Evolutionary conservation across 2,888 invertebrate genomes (phyloP), one percentile per base, ranked within the genome.

Genomic region (Drosophila kokeensis): DNA sequence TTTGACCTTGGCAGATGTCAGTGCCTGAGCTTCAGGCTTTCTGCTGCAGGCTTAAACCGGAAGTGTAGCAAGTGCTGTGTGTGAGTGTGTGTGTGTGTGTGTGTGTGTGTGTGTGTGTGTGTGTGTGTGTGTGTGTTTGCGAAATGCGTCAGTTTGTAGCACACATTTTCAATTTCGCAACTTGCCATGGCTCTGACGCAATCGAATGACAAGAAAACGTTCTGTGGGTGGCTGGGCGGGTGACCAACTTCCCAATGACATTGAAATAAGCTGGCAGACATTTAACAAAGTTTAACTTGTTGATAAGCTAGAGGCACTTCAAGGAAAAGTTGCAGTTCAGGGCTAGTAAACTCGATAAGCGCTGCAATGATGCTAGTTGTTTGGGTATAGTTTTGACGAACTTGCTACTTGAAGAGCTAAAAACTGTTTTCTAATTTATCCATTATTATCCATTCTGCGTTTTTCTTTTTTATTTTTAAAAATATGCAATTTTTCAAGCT

Each of bases 1-100:
- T 15, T 66, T 87, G 89, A 84, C 84, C 84, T 84, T 84, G 89
- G 52, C 69, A 79, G 73, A 87, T 84, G 89, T 84, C 84, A 84
- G 32, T 75, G 77, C 65, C 52, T 54, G 62, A 72, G 73, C 63
- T 29, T 63, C 52, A 66, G 76, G 69, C 74, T 50, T 60, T 30
- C 74, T 57, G 87, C 79, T 24, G 27, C 54, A 38, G 54, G 18
- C 29, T 45, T 45, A 4, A 45, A 15, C 61, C 30, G 27, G 29
- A 54, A 36, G 63, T 73, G 65, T 36, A 53, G 57, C 48, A 57
- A 10, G 4, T 50, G 40, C 15, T 29, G 52, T 40, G 45, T 45
- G 21, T n/a, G n/a, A n/a, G n/a, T n/a, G n/a, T n/a, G n/a, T n/a
- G n/a, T n/a, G n/a, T 21, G 13, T 21, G 13, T 21, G 21, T 4